Base-by-base conservation (phyloP, 2,888 invertebrate species). In the Thyatira batis region DNA sequence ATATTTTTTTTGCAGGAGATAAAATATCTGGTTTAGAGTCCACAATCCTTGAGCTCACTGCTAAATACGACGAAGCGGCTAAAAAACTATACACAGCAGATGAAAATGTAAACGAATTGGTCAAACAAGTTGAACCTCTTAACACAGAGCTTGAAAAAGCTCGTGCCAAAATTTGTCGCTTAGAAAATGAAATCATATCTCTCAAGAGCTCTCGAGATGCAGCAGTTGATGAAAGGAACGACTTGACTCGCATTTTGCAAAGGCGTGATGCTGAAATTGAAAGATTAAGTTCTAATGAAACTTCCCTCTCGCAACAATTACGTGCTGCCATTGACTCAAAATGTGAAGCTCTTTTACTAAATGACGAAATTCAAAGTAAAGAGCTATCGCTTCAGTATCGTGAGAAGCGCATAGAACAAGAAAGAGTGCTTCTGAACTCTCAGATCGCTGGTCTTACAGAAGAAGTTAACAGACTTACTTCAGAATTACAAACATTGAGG, bases 361-460 rank as follows among this genome's bases (percentile, higher is more conserved):
- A 95, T 56, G 96, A 97, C 83, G 97, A 97, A 86, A 93, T 97
- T 39, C 94, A 95, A 69, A 95, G 96, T 61, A 95, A 95, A 80
- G 96, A 97, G 86, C 92, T 96, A 54, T 94, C 95, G 10, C 82
- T 97, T 20, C 96, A 96, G 73, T 95, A 95, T 81, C 96, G 95
- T 70, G 97, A 98, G 84, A 96, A 96, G 73, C 94, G 97, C 20
- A 92, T 98, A 71, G 96, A 97, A 71, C 96, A 97, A 78, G 98
- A 98, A 84, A 94, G 95, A 70, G 90, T 93, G 5, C 93, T 97
- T 67, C 84, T 97, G 25, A 94, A 94, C 62, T 95, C 95, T 62
- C 97, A 98, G 91, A 95, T 97, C 65, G 94, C 95, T 67, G 93
- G 95, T 54, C 87, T 98, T 25, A 95, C 95, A 55, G 94, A 95